A percentile compares a stretch with the other conserved stretches of the same genome.
Conservation (phyloP, 1,140 invertebrate genomes). For the Hyles euphorbiae region DNA sequence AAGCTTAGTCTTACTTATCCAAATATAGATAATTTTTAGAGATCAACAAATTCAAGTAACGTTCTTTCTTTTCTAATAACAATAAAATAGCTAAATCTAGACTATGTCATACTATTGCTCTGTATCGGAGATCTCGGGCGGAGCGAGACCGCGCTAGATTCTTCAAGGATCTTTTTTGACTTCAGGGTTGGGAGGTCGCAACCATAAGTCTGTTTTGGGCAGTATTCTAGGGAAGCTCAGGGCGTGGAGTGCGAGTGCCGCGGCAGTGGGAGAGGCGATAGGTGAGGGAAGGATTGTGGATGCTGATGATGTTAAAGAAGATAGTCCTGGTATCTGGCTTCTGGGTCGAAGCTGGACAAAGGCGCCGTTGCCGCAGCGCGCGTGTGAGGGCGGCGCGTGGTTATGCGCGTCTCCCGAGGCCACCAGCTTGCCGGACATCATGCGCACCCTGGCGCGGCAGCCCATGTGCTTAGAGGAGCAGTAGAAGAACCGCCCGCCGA, state of each 20-base stretch:
- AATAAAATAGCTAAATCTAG: constrained; percentile 16
- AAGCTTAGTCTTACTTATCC: constrained; percentile 26
- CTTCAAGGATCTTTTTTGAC: constrained; percentile 43
- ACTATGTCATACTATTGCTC: constrained; percentile 22
- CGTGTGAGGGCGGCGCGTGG: constrained; percentile 62
- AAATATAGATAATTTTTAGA: constrained; percentile 55
- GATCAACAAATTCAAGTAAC: constrained; percentile 55
- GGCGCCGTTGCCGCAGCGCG: constrained; percentile 61
- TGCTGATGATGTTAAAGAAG: constrained; percentile 22
- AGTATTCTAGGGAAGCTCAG: constrained; percentile 57
- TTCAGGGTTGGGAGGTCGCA: constrained; percentile 37
- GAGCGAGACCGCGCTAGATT: too few species aligned
- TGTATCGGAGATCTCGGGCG: not conserved
- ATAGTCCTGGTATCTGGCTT: constrained; percentile 13
- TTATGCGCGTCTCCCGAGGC: constrained; percentile 58
- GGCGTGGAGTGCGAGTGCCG: constrained; percentile 51
- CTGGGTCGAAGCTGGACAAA: constrained; percentile 60
- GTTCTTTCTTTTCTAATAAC: constrained; percentile 28
- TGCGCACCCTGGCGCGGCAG: constrained; percentile 53
- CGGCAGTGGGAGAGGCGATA: constrained; percentile 36
- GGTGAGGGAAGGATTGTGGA: constrained; percentile 45
- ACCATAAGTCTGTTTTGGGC: constrained; percentile 63
- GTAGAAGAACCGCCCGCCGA: constrained; percentile 66
- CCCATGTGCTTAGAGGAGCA: constrained; percentile 70
- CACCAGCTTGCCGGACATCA: constrained; percentile 52